phyloP scores from a whole-genome alignment of 2,888 invertebrate species.

The Ophion obscuratus region DNA sequence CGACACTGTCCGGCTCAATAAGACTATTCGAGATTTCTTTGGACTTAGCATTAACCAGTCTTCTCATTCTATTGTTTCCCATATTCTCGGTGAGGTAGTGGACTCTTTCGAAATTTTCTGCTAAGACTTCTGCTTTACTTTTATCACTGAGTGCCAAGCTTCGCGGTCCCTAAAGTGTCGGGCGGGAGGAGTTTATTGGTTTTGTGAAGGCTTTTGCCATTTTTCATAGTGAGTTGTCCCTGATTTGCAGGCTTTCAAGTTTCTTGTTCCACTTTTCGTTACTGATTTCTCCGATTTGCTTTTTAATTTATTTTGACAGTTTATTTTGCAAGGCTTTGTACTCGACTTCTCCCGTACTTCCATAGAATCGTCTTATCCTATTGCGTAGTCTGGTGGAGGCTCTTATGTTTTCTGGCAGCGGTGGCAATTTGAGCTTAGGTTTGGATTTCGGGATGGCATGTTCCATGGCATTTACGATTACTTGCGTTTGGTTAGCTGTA shows the following conservation, averaged over 20 bases:
- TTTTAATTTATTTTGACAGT: neutral
- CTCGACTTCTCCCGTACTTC: neutral
- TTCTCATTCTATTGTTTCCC: neutral
- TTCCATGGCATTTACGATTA: conserved; percentile 1
- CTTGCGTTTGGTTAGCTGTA: neutral
- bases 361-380: neutral
- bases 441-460: neutral
- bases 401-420: neutral
- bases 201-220: neutral
- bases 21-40: neutral
- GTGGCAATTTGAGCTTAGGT: neutral
- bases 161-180: neutral
- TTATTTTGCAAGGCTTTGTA: neutral
- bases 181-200: neutral
- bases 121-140: neutral
- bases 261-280: neutral
- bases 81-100: conserved; percentile 15
- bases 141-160: neutral
- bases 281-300: neutral
- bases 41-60: neutral
- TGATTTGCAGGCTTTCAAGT: neutral
- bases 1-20: no score
- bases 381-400: neutral
- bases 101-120: neutral
- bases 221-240: neutral